Base-by-base conservation (phyloP, 2,113 vertebrate species). In the Menura novaehollandiae region DNA sequence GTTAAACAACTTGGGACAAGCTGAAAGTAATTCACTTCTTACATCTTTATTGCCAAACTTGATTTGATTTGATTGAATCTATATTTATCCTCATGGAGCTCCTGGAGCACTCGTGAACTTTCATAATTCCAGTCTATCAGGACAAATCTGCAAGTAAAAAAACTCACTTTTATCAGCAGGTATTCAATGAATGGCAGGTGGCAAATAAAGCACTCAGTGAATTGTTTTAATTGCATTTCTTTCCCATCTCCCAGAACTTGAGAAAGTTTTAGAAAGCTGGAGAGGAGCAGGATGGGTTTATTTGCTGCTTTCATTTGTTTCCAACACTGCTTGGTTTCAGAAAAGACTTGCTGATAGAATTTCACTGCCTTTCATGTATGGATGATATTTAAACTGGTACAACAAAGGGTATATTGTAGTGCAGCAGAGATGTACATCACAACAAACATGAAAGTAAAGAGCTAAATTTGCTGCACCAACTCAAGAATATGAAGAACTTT, bases 81-180 rank as follows among this genome's bases (percentile, higher is more conserved):
- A 90, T 98, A 96, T 98, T 98, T 97, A 98, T 97, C 89, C 69
- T 97, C 94, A 88, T 97, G 97, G 92, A 94, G 91, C 95, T 97
- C 78, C 92, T 97, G 95, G 89, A 98, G 93, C 90, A 97, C 96
- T 95, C 8, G 7, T 4, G 20, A 97, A 97, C 94, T 97, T 98
- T 97, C 80, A 51, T 97, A 97, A 98, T 98, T 98, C 97, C 51
- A 96, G 79, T 95, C 94, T 98, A 97, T 98, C 96, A 98, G 95
- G 94, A 84, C 89, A 97, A 98, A 98, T 98, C 97, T 98, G 98
- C 98, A 98, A 98, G 97, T 98, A 97, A 98, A 97, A 94, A 97
- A 95, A 1, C 89, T 97, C 96, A 97, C 92, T 98, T 97, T 98
- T 97, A 97, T 97, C 98, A 98, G 97, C 97, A 98, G 97, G 97